A percentile compares a stretch with the other conserved stretches of the same genome.
phyloP scores from a whole-genome alignment of 2,113 vertebrate species.

The Rhinopomastus cyanomelas region DNA sequence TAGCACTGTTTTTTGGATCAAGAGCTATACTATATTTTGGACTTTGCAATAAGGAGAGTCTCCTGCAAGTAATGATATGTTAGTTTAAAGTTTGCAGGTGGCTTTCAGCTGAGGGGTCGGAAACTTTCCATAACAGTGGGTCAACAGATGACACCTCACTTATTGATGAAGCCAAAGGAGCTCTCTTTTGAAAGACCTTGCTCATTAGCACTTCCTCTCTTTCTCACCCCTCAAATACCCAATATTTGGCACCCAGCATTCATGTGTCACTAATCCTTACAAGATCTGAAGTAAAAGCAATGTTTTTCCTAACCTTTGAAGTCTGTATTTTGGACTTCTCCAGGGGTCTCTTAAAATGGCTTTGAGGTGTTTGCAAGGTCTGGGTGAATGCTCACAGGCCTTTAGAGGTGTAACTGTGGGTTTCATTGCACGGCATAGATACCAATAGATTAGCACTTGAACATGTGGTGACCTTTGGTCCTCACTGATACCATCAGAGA shows the following conservation, averaged over 20 bases:
- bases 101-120: background rate
- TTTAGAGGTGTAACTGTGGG: background rate
- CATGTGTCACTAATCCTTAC: background rate
- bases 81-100: background rate
- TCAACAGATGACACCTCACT: background rate
- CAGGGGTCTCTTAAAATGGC: background rate
- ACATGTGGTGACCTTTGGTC: background rate
- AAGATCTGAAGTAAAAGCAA: background rate
- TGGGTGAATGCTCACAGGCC: background rate
- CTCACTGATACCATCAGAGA: background rate
- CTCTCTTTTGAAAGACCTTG: background rate
- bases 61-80: background rate
- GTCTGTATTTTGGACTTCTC: background rate
- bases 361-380: background rate
- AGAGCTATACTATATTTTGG: background rate
- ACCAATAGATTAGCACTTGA: background rate
- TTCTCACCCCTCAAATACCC: fast-evolving
- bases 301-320: background rate
- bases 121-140: background rate
- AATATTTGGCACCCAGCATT: background rate
- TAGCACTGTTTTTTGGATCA: background rate
- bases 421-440: background rate
- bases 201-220: background rate
- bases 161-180: background rate
- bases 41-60: background rate